Evolutionary conservation across 2,888 invertebrate species (phyloP), one percentile per base, ranked within the genome.

Genomic region (Leucophenga montana): DNA sequence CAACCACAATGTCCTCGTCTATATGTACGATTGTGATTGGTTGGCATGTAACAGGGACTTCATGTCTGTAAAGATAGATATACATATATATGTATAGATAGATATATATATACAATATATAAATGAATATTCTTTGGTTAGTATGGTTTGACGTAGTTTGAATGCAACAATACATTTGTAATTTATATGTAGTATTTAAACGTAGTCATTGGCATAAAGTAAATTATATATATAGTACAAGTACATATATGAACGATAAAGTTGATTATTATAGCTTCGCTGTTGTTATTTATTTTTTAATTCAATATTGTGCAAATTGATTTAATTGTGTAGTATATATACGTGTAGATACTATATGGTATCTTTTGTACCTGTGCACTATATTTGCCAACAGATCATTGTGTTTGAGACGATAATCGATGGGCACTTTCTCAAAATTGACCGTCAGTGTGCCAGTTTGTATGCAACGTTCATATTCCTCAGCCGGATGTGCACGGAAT

Each of bases 1-100:
- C 96, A 90, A 99, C 98, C 91, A 99, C 94, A 91, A 98, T 93
- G 91, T 99, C 97, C 91, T 97, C 96, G 91, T 96, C 97, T 92
- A 97, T 95, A 91, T 95, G 95, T 88, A 99, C 94, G 91, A 99
- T 95, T 91, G 95, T 94, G 92, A 99, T 95, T 90, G 95, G 94
- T 92, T 95, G 94, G 90, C 95, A 95, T 90, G 96, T 94, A 90
- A 99, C 97, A 88, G 98, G 97, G 91, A 97, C 96, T 94, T 98
- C 98, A 93, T 98, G 98, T 93, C 97, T 96, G 94, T 89, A 92
- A 92, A 90, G 90, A 54, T 74, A 78, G 62, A 50, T 11, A 27
- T 68, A 44, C 5, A 66, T 20, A 91, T 75, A 73, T 70, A 27
- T n/a, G 48, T 5, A 65, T 31, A 65, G 13, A 50, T 22, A n/a